Conservation (phyloP, 2,113 vertebrate genomes). For the Romanogobio albipinnatus region DNA sequence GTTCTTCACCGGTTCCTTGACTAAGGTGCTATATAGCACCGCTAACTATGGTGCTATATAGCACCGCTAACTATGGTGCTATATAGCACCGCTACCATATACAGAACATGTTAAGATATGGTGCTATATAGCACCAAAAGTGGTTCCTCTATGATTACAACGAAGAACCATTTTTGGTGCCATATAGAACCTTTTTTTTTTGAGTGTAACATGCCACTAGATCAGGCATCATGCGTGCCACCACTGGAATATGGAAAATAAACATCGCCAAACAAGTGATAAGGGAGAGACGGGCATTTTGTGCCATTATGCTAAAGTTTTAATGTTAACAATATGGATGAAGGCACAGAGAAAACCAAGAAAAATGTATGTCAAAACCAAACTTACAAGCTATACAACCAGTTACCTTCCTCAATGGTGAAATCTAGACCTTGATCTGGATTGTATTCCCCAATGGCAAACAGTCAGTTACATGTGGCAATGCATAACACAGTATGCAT, state of each 20-base stretch:
- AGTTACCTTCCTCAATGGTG: background rate
- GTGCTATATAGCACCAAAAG: no score
- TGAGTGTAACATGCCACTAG: background rate
- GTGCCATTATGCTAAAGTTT: background rate
- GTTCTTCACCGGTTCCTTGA: no score
- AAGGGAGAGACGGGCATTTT: background rate
- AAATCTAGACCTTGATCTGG: background rate
- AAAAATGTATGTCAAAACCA: background rate
- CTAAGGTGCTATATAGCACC: no score
- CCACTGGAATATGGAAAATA: background rate
- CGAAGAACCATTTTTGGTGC: no score
- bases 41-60: no score
- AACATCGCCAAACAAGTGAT: background rate
- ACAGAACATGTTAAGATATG: no score
- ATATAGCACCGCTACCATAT: no score
- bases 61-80: no score
- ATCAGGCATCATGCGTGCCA: background rate
- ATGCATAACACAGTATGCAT: background rate
- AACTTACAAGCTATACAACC: background rate
- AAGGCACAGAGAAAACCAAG: background rate
- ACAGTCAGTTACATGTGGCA: background rate
- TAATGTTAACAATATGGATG: background rate
- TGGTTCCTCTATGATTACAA: no score
- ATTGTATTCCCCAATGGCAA: background rate
- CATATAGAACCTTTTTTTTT: no score